phyloP scores from a whole-genome alignment of 1,140 invertebrate genomes.

The Polypedilum vanderplanki region DNA sequence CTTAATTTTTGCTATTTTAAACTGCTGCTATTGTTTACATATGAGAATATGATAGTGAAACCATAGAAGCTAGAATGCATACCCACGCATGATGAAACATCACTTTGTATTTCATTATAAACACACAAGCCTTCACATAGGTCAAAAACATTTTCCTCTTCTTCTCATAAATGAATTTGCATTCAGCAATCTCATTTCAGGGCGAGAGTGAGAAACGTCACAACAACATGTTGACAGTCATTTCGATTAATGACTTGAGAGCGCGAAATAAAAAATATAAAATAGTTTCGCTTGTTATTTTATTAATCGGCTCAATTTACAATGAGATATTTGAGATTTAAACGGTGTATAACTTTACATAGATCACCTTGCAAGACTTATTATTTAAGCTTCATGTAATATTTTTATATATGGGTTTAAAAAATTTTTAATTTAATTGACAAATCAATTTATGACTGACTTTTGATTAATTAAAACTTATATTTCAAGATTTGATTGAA shows the following conservation, averaged over 20 bases:
- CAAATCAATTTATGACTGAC: too few species aligned
- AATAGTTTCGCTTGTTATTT: not conserved
- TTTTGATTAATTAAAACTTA: too few species aligned
- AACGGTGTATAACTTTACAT: too few species aligned
- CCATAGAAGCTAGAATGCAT: not conserved
- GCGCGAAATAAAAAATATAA: not conserved
- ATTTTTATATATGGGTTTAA: too few species aligned
- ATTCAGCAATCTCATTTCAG: not conserved
- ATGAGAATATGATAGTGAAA: not conserved
- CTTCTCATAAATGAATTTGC: conserved; percentile 5
- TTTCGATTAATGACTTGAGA: not conserved
- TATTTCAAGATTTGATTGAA: too few species aligned
- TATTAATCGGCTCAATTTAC: conserved; percentile 18
- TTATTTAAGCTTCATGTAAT: too few species aligned
- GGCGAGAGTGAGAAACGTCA: not conserved
- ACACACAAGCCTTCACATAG: too few species aligned
- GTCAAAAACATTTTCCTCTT: too few species aligned
- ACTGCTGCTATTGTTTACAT: not conserved
- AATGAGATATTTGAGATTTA: not conserved
- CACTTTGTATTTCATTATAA: too few species aligned
- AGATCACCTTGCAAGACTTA: too few species aligned
- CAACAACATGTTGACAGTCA: conserved; percentile 12
- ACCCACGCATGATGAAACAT: not conserved
- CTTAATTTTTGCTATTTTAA: not conserved
- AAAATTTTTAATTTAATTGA: too few species aligned